These are phyloP conservation scores for Dicycla oo DNA, from an alignment of 2,888 invertebrate genomes.

Conservation along the genomic window DNA sequence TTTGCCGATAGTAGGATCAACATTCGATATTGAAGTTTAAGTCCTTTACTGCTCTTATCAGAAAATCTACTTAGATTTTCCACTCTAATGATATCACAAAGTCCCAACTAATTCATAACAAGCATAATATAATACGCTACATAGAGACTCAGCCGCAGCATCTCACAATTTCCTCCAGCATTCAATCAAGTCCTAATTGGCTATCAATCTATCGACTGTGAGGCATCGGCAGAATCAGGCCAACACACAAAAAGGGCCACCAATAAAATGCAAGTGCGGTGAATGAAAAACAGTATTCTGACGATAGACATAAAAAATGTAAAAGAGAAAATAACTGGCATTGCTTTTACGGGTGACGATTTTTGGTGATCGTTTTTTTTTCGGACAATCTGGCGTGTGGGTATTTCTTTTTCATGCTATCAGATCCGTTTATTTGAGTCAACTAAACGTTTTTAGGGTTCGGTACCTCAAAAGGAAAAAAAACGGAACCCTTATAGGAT, in stretches of 20 bases:
- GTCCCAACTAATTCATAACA: background rate
- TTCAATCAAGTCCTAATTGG: constrained; percentile 55
- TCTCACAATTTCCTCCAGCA: constrained; percentile 44
- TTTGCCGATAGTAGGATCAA: too few species aligned
- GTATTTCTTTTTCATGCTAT: background rate
- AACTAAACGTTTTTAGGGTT: background rate
- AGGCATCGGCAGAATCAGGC: constrained; percentile 56
- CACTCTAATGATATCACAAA: background rate
- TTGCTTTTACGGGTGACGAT: constrained; percentile 58
- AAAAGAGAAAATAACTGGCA: constrained; percentile 42
- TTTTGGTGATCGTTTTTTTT: background rate
- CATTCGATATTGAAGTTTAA: background rate
- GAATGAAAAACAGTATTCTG: constrained; percentile 64
- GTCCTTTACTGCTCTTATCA: background rate
- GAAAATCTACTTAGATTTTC: background rate
- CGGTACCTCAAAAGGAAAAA: too few species aligned
- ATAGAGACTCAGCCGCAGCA: background rate
- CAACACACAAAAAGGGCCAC: constrained; percentile 57
- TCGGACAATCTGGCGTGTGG: background rate
- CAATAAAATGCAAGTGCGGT: constrained; percentile 65
- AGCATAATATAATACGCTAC: constrained; percentile 8
- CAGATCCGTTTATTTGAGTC: background rate
- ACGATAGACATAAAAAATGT: constrained; percentile 53
- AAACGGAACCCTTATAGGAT: too few species aligned
- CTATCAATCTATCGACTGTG: constrained; percentile 47